A percentile compares a stretch with the other conserved stretches of the same genome.
These are phyloP conservation scores for Aromia moschata DNA, from an alignment of 2,888 invertebrate genomes.

Conservation along the genomic window DNA sequence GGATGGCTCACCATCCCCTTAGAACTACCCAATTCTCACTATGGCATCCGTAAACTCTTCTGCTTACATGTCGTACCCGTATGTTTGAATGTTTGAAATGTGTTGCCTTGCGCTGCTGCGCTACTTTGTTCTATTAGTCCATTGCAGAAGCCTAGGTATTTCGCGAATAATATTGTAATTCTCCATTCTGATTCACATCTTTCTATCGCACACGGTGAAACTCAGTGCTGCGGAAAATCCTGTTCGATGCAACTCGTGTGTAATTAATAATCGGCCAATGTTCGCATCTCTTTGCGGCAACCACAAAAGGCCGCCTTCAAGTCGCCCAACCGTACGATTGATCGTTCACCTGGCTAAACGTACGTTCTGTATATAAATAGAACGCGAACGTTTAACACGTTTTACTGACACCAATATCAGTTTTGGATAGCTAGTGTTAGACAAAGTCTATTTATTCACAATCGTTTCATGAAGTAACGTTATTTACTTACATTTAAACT, in stretches of 20 bases:
- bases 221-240: conserved; percentile 35
- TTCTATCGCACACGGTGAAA: conserved; percentile 27
- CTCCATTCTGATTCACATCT: conserved; percentile 24
- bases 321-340: conserved; percentile 33
- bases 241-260: conserved; percentile 34
- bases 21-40: too few species aligned
- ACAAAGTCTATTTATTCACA: not conserved
- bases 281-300: conserved; percentile 27
- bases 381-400: conserved; percentile 12
- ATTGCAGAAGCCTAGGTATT: too few species aligned
- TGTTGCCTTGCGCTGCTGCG: too few species aligned
- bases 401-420: conserved; percentile 4
- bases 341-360: conserved; percentile 34
- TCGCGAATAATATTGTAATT: too few species aligned
- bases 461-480: too few species aligned
- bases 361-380: conserved; percentile 26
- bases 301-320: conserved; percentile 12
- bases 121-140: too few species aligned
- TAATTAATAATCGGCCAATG: conserved; percentile 35
- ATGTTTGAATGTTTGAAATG: too few species aligned
- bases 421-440: not conserved
- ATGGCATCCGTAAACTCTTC: too few species aligned
- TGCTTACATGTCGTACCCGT: too few species aligned
- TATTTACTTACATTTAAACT: too few species aligned
- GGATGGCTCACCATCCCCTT: too few species aligned